Percentiles rank a stretch among this genome's conserved stretches.
Evolutionary conservation across 2,113 vertebrate genomes (phyloP).

Genomic region (Proterorhinus semilunaris): DNA sequence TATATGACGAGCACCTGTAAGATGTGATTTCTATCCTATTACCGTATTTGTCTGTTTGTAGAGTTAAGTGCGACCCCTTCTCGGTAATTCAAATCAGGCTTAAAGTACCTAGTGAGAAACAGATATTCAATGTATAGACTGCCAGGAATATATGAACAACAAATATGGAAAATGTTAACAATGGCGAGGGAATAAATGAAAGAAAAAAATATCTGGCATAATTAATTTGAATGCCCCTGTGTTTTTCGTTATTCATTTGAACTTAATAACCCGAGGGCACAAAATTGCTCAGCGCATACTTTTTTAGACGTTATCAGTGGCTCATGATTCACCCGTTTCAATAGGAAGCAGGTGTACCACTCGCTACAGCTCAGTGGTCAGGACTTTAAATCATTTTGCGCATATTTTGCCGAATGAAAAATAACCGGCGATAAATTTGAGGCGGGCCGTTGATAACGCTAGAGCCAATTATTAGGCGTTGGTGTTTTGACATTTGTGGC

Average conservation of each 20-base stretch:
- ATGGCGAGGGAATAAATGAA: slow-evolving; percentile 45
- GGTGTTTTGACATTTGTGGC: background rate
- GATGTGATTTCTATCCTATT: too few species aligned
- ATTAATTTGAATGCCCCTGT: slow-evolving; percentile 44
- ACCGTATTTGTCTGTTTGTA: too few species aligned
- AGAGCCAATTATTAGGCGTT: background rate
- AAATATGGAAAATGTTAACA: slow-evolving; percentile 29
- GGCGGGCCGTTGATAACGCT: background rate
- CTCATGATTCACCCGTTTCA: slow-evolving; percentile 19
- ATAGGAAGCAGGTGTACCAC: background rate
- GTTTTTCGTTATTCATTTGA: slow-evolving; percentile 31
- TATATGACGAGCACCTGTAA: too few species aligned
- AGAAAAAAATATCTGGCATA: slow-evolving; percentile 40
- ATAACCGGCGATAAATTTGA: background rate
- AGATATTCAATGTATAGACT: too few species aligned
- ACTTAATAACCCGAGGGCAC: slow-evolving; percentile 46
- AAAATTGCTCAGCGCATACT: slow-evolving; percentile 28
- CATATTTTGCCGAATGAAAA: background rate
- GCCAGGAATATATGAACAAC: too few species aligned
- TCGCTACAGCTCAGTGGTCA: background rate
- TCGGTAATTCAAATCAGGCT: too few species aligned
- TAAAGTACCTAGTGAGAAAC: too few species aligned
- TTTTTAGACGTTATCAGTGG: slow-evolving; percentile 27
- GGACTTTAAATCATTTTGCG: background rate
- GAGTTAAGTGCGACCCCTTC: too few species aligned